phyloP scores from a whole-genome alignment of 2,797 vertebrate genomes.

The Sylvia borin region DNA sequence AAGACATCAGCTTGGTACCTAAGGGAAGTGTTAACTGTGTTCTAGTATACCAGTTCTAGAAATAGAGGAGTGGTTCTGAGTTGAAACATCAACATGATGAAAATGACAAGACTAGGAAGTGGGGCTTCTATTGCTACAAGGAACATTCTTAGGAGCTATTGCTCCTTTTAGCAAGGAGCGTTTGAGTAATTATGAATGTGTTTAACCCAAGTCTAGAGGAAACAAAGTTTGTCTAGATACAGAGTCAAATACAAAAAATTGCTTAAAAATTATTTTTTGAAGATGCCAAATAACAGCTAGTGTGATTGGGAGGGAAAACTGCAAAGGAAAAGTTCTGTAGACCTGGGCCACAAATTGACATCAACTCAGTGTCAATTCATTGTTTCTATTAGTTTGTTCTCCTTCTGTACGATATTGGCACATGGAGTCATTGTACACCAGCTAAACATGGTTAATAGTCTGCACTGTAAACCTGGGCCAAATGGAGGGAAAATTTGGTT shows the following conservation, averaged over 20 bases:
- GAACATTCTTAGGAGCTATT: neutral
- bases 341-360: neutral
- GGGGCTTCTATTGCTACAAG: neutral
- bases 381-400: neutral
- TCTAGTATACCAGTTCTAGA: neutral
- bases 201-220: neutral
- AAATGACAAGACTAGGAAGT: neutral
- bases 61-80: neutral
- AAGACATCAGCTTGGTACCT: neutral
- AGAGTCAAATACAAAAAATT: neutral
- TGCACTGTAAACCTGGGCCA: neutral
- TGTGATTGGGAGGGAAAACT: neutral
- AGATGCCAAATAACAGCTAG: neutral
- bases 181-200: neutral
- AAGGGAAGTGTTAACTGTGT: neutral
- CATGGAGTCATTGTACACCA: rapidly evolving
- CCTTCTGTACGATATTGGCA: neutral
- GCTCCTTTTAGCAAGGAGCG: neutral
- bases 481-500: neutral
- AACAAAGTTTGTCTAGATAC: neutral
- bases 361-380: neutral
- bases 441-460: neutral
- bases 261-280: neutral
- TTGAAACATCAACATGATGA: neutral
- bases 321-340: neutral